phyloP scores from a whole-genome alignment of 2,113 vertebrate genomes.

The Anhinga rufa region DNA sequence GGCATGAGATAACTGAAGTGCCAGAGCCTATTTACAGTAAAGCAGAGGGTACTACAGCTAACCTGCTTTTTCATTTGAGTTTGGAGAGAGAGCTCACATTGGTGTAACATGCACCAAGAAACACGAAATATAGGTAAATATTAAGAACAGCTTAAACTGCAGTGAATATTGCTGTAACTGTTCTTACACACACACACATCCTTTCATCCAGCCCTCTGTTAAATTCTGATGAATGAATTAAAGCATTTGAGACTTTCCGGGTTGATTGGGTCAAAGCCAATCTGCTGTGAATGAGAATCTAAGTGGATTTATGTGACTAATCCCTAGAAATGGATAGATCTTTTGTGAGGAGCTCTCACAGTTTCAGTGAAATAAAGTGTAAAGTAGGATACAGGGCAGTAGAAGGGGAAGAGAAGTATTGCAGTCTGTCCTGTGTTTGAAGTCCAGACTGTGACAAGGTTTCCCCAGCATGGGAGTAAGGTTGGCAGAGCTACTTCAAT shows the following conservation, averaged over 20 bases:
- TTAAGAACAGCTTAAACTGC: background rate
- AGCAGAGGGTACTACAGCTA: background rate
- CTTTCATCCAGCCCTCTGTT: background rate
- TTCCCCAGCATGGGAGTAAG: background rate
- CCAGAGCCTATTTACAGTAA: background rate
- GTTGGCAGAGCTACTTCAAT: background rate
- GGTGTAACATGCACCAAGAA: background rate
- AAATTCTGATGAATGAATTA: background rate
- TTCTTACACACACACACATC: background rate
- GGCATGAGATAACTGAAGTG: background rate
- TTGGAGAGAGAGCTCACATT: background rate
- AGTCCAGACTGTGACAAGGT: background rate
- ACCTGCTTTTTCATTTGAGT: background rate
- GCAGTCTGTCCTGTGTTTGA: background rate
- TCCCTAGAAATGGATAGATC: background rate
- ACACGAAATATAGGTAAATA: background rate
- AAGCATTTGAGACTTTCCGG: background rate
- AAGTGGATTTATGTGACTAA: background rate
- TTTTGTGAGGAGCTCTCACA: background rate
- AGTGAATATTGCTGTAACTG: background rate
- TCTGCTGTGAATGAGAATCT: background rate
- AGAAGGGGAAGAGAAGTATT: background rate
- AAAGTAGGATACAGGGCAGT: background rate
- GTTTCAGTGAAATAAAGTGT: background rate
- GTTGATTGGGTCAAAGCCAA: background rate